phyloP scores from a whole-genome alignment of 23 tunicate genomes.

The Phallusia fumigata region DNA sequence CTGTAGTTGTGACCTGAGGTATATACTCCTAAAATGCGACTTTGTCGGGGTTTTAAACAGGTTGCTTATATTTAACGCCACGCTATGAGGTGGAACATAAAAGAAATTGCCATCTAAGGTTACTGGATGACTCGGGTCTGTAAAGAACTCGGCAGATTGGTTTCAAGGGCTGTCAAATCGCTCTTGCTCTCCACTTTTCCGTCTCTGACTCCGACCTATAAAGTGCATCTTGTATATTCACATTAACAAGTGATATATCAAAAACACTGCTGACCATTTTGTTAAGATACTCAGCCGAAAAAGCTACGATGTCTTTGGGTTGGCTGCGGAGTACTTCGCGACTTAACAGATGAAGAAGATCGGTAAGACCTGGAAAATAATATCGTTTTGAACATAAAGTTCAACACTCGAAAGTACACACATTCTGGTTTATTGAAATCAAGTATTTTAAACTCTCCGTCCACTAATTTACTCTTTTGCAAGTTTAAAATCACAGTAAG shows the following conservation, averaged over 20 bases:
- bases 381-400: too few species aligned
- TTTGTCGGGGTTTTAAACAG: background rate
- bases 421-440: too few species aligned
- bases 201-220: slow-evolving; percentile 37
- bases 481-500: too few species aligned
- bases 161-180: slow-evolving; percentile 24
- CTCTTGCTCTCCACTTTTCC: slow-evolving; percentile 41
- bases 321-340: slow-evolving; percentile 54
- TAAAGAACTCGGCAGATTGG: slow-evolving; percentile 18
- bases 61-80: background rate
- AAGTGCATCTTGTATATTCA: too few species aligned
- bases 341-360: slow-evolving; percentile 48
- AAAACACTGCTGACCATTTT: slow-evolving; percentile 25
- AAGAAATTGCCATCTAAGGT: background rate
- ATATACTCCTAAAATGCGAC: too few species aligned
- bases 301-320: slow-evolving; percentile 49
- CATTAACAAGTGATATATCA: too few species aligned
- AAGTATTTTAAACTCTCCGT: too few species aligned
- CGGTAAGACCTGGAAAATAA: slow-evolving; percentile 30
- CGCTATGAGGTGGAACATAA: background rate
- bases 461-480: too few species aligned
- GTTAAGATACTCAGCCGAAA: slow-evolving; percentile 36
- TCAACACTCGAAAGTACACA: too few species aligned
- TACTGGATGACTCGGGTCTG: background rate
- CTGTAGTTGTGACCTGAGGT: too few species aligned